Percentiles rank a stretch among this genome's conserved stretches.
Evolutionary conservation across 2,113 vertebrate species (phyloP).

Genomic region (Corythornis cristatus): DNA sequence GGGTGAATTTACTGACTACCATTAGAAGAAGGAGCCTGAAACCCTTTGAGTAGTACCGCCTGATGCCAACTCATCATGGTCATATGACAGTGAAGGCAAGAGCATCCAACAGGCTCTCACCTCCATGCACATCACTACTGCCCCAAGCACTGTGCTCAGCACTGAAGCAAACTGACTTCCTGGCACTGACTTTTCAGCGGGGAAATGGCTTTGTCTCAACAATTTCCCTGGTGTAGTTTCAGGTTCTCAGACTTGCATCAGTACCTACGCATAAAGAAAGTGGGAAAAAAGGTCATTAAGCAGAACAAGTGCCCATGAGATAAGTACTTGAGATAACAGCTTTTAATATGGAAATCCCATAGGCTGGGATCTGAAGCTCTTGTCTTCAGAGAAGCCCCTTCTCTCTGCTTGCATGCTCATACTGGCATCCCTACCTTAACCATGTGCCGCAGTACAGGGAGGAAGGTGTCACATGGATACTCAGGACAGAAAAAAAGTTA

Average conservation of each 20-base stretch:
- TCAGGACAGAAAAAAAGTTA: not conserved
- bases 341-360: not conserved
- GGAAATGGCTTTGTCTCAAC: not conserved
- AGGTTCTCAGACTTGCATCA: not conserved
- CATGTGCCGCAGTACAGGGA: not conserved
- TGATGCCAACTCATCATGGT: not conserved
- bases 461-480: not conserved
- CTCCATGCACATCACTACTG: not conserved
- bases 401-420: not conserved
- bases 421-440: not conserved
- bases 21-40: not conserved
- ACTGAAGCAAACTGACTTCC: not conserved
- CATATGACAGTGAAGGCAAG: not conserved
- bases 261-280: accelerated
- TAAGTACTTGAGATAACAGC: not conserved
- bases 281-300: not conserved
- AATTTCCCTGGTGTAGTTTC: not conserved
- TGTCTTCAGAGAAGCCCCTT: not conserved
- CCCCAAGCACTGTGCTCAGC: not conserved
- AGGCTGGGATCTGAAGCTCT: not conserved
- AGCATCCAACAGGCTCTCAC: not conserved
- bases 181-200: not conserved
- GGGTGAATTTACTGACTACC: not conserved
- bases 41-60: not conserved
- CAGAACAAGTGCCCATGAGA: not conserved